A percentile compares a stretch with the other conserved stretches of the same genome.
phyloP scores from a whole-genome alignment of 2,888 invertebrate genomes.

The Tenthredo notha region DNA sequence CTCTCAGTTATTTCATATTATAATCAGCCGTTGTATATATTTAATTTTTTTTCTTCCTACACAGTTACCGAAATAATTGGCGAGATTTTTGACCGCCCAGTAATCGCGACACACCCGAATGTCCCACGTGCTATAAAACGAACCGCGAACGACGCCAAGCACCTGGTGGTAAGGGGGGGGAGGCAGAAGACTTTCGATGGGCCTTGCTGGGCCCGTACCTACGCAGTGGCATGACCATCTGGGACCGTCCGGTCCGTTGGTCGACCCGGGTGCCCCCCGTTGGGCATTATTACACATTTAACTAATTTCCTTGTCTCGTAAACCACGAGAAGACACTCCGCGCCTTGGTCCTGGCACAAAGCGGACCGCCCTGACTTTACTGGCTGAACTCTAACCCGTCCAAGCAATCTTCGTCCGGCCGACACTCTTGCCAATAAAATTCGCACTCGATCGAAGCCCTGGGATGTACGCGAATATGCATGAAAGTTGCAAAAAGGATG shows the following conservation, averaged over 20 bases:
- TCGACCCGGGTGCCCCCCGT: constrained; percentile 53
- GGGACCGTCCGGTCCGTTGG: constrained; percentile 36
- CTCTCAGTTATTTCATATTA: background rate
- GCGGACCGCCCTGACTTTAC: constrained; percentile 57
- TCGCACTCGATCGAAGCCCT: constrained; percentile 14
- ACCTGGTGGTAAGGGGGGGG: too few species aligned
- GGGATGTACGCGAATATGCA: background rate
- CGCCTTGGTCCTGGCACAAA: constrained; percentile 60
- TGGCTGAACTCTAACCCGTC: constrained; percentile 62
- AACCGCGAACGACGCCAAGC: constrained; percentile 50
- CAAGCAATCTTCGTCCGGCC: constrained; percentile 42
- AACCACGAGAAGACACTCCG: constrained; percentile 68
- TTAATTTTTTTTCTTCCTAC: background rate
- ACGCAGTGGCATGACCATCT: constrained; percentile 20
- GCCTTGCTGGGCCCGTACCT: constrained; percentile 29
- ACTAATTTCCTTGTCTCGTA: constrained; percentile 76
- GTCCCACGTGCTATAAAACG: constrained; percentile 41
- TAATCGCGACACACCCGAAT: constrained; percentile 29
- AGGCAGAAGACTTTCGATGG: constrained; percentile 7
- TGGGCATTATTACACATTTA: constrained; percentile 74
- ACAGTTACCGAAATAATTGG: background rate
- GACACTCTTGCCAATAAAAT: constrained; percentile 29
- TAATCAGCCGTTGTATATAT: background rate
- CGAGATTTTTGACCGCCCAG: constrained; percentile 27
- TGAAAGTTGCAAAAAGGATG: too few species aligned